Conservation (phyloP, 2,797 vertebrate genomes). For the Rhinoraja longicauda region DNA sequence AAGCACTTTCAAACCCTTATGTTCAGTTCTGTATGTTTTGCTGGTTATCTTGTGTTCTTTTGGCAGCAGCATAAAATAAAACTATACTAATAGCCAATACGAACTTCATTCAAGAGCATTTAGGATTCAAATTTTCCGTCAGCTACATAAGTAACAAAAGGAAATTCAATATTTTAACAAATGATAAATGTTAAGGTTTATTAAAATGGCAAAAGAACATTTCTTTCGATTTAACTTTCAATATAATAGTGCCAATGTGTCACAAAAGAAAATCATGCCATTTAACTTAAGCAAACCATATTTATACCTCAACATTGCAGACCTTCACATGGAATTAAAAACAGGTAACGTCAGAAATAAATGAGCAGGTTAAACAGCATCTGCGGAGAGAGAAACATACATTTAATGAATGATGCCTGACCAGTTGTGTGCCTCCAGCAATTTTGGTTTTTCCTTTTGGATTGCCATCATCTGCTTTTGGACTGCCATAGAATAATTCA, state of each 20-base stretch:
- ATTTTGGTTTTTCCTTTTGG: too few species aligned
- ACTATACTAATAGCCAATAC: background rate
- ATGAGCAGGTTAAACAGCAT: too few species aligned
- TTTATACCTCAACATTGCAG: background rate
- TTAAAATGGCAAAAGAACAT: background rate
- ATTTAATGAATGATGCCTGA: too few species aligned
- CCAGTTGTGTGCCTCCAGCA: too few species aligned
- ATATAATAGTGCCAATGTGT: background rate
- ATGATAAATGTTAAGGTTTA: background rate
- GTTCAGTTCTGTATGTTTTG: background rate
- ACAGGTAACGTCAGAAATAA: too few species aligned
- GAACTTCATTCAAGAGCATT: background rate
- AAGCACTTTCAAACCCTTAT: background rate
- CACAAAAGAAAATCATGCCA: background rate
- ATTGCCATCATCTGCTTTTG: too few species aligned
- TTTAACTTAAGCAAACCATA: background rate
- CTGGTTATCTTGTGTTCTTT: background rate
- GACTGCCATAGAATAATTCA: background rate
- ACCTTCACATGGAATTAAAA: background rate
- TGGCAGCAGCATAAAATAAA: background rate
- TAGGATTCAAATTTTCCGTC: background rate
- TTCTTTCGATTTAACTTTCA: background rate
- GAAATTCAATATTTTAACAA: background rate
- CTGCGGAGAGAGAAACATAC: too few species aligned
- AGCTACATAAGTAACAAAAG: background rate